Evolutionary conservation across 2,888 invertebrate species (phyloP), one percentile per base, ranked within the genome.

Genomic region (Hypercompe scribonia): DNA sequence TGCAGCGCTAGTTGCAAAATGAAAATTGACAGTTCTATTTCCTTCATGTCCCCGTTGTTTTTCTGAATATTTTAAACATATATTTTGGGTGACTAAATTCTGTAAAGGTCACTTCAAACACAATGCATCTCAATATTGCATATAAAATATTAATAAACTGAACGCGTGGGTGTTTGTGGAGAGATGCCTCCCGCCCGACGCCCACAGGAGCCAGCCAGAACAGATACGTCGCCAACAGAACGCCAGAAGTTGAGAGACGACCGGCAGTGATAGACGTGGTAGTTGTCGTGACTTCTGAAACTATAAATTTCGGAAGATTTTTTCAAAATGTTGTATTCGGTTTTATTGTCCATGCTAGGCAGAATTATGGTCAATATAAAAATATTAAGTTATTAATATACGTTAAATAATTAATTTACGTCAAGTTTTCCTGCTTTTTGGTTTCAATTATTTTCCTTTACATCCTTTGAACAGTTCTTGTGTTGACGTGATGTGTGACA

Each of bases 341-440:
- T 5, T 58, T 31, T 24, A 42, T 21, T 58, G 18, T 36, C 34
- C 10, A 33, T 13, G 61, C 61, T 7, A n/a, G 8, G 8, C 46
- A 46, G 21, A 61, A 36, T 61, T 69, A 39, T 39, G 39, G 31
- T 13, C 28, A 24, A 28, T 61, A 21, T 24, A 70, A 50, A 64
- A 64, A 72, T 65, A 24, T n/a, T 18, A 54, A 31, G 74, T 65
- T 70, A 74, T 67, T 66, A 74, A 68, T 80, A 74, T 65, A 68
- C 24, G 21, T 28, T 65, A 46, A 65, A 58, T 66, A 33, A 46
- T 74, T 34, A 71, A 70, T 75, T 68, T 64, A 36, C 58, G 46
- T 70, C 33, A 10, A 69, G 50, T 77, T 81, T 79, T 79, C 75
- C 76, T 67, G 67, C 61, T 75, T 75, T 72, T 78, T 34, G 63